These are phyloP conservation scores for Drosophila repletoides DNA, from an alignment of 1,140 invertebrate genomes.

Conservation along the genomic window DNA sequence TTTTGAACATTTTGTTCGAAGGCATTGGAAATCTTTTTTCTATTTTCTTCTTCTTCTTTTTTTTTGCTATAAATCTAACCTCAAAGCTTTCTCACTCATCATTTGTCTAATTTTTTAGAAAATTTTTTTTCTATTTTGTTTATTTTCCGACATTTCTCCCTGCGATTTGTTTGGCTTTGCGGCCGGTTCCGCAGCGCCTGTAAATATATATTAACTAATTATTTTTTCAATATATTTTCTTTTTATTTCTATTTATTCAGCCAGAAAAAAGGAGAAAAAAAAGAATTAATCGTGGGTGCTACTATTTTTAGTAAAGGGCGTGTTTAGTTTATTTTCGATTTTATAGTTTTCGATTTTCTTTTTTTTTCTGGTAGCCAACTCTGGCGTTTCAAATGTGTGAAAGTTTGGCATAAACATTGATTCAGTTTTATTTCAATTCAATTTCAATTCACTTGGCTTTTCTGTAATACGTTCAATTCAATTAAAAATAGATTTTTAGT, in stretches of 20 bases:
- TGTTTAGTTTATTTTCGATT: slow-evolving; percentile 66
- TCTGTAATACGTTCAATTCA: slow-evolving; percentile 53
- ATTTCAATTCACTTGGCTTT: slow-evolving; percentile 30
- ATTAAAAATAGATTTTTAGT: slow-evolving; percentile 49
- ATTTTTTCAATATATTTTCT: slow-evolving; percentile 8
- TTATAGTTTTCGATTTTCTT: slow-evolving; percentile 56
- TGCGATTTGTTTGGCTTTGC: slow-evolving; percentile 61
- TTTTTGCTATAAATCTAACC: slow-evolving; percentile 70
- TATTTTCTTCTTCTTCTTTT: too few species aligned
- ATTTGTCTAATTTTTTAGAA: slow-evolving; percentile 71
- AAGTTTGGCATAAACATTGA: slow-evolving; percentile 66
- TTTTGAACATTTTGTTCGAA: slow-evolving; percentile 29
- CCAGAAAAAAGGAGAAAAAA: neutral
- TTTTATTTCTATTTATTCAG: slow-evolving; percentile 10
- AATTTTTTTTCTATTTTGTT: slow-evolving; percentile 53
- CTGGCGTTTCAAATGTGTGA: slow-evolving; percentile 47
- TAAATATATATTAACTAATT: slow-evolving; percentile 59
- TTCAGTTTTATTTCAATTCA: slow-evolving; percentile 37
- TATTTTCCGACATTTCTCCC: slow-evolving; percentile 63
- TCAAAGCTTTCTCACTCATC: slow-evolving; percentile 76
- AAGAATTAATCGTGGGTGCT: slow-evolving; percentile 16
- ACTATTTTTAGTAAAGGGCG: slow-evolving; percentile 73
- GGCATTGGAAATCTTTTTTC: slow-evolving; percentile 68
- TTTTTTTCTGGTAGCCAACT: slow-evolving; percentile 34
- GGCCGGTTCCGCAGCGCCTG: slow-evolving; percentile 16